Base-by-base conservation (phyloP, 2,113 vertebrate genomes). In the Solea senegalensis region DNA sequence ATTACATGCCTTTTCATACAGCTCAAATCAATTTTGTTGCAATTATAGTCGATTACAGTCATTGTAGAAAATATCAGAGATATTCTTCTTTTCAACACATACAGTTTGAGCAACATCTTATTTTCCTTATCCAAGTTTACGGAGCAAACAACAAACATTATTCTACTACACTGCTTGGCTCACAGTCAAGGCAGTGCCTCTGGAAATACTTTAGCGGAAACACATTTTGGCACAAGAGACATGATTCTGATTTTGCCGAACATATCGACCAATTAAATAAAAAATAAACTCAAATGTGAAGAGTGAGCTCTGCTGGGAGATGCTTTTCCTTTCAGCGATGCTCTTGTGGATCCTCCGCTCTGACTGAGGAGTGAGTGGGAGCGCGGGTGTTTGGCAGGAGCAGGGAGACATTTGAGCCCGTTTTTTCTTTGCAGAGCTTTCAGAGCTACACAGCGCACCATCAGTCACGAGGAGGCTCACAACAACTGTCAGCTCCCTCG, bases 401-500 rank as follows among this genome's bases (percentile, higher is more conserved):
- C 53, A 9, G 39, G 39, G 27, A 72, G 58, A 48, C 45, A 28
- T 64, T 43, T 43, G 65, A 11, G 16, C 39, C 13, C 34, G 34
- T 34, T 13, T 64, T 34, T 13, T 64, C 59, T 79, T 16, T 50
- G 45, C 55, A 55, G 59, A 63, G 55, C 57, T 55, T 72, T 60
- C 34, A 15, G 28, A 49, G 59, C 43, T 34, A 3, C 44, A 10
- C 9, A 10, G 9, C 8, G 11, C 8, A 45, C 44, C 8, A 9
- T 45, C 44, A 45, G 60, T 56, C 59, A 70, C 4, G 14, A 60
- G 48, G 49, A 74, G 56, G 44, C 71, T 51, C 12, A 26, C 43
- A 59, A 65, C 41, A 60, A 61, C 66, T 76, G 45, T 70, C 69
- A 61, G 39, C 28, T 73, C 58, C 50, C 50, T 69, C 56, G 56